These are phyloP conservation scores for Electrona antarctica DNA, from an alignment of 2,113 vertebrate species.

Conservation along the genomic window DNA sequence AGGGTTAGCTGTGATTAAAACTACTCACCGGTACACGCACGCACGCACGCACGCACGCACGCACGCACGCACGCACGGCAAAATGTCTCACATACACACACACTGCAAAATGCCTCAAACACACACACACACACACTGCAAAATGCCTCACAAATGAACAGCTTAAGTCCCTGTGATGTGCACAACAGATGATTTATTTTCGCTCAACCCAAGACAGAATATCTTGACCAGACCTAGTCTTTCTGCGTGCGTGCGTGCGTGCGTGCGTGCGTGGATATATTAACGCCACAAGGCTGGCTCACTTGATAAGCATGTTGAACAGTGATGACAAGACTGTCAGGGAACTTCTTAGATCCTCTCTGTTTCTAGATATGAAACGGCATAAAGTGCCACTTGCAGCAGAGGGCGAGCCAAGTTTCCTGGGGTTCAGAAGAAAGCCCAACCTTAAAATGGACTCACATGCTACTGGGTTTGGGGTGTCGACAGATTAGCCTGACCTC, in stretches of 20 bases:
- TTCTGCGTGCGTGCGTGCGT: constrained; percentile 23
- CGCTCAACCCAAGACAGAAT: constrained; percentile 33
- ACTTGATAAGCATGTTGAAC: too few relatives aligned
- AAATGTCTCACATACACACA: background rate
- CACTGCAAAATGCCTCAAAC: constrained; percentile 56
- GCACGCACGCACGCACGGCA: constrained; percentile 17
- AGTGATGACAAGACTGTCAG: too few relatives aligned
- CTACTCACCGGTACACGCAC: background rate
- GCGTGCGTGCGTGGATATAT: too few relatives aligned
- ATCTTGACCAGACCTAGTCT: constrained; percentile 61
- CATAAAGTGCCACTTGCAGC: too few relatives aligned
- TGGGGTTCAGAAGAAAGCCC: too few relatives aligned
- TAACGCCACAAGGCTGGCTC: too few relatives aligned
- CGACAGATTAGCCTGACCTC: too few relatives aligned
- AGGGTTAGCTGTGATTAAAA: constrained; percentile 47
- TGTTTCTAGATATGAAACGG: too few relatives aligned
- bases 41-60: constrained; percentile 8
- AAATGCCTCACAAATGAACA: constrained; percentile 70
- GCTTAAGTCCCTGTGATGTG: constrained; percentile 73
- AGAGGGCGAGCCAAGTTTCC: too few relatives aligned
- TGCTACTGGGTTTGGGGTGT: too few relatives aligned
- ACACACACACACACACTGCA: constrained; percentile 22
- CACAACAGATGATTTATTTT: constrained; percentile 62
- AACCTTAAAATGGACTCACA: too few relatives aligned
- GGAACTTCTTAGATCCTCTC: too few relatives aligned